These are phyloP conservation scores for Aphelinus atriplicis DNA, from an alignment of 1,140 invertebrate genomes.

Conservation along the genomic window DNA sequence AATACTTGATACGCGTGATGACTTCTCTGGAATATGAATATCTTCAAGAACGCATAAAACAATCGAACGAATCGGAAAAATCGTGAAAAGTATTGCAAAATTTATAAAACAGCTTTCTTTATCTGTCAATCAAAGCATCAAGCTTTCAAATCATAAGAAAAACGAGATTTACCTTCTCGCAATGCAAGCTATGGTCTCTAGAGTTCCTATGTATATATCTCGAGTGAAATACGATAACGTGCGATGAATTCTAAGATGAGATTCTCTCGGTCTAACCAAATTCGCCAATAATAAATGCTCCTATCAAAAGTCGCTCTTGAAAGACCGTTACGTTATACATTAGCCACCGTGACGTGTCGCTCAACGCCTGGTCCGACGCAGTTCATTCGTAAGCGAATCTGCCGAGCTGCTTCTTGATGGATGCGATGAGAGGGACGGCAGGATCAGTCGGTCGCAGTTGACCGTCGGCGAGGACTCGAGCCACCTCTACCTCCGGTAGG, in stretches of 20 bases:
- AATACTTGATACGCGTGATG: too few species aligned
- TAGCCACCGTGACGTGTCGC: background rate
- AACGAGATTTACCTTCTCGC: too few species aligned
- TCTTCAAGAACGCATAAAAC: too few species aligned
- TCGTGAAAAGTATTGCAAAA: too few species aligned
- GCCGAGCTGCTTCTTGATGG: conserved; percentile 72
- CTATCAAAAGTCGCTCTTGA: background rate
- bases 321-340: background rate
- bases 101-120: too few species aligned
- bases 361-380: background rate
- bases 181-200: too few species aligned
- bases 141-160: too few species aligned
- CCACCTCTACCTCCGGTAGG: conserved; percentile 63
- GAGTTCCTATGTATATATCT: background rate
- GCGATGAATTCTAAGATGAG: too few species aligned
- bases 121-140: too few species aligned
- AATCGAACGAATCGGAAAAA: too few species aligned
- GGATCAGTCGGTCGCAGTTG: conserved; percentile 68
- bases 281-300: background rate
- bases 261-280: background rate
- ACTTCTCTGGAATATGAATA: too few species aligned
- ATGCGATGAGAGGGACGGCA: conserved; percentile 72
- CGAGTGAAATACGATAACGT: background rate
- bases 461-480: conserved; percentile 64
- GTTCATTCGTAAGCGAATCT: conserved; percentile 56